Conservation (phyloP, 2,113 vertebrate species). For the Morone saxatilis region DNA sequence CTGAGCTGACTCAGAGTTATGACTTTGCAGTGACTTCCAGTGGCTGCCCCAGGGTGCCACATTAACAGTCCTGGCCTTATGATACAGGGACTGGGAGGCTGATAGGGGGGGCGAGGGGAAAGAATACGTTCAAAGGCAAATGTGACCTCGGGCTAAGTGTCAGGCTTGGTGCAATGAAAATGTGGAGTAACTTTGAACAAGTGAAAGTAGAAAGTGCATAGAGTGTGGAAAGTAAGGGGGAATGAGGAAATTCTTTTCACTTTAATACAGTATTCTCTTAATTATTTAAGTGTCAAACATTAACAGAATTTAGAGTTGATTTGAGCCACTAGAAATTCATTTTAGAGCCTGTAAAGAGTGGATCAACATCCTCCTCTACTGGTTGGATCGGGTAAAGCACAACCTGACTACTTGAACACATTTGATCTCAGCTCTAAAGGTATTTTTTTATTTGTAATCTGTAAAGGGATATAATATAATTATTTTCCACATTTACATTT, state of each 20-base stretch:
- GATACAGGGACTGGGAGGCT: constrained; percentile 34
- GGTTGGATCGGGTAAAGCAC: constrained; percentile 17
- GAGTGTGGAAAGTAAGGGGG: not conserved
- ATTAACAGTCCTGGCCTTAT: constrained; percentile 47
- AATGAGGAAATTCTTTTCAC: not conserved
- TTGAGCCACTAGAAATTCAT: not conserved
- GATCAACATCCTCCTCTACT: constrained; percentile 53
- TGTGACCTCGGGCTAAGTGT: constrained; percentile 50
- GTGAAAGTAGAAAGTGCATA: not conserved
- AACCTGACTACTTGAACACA: not conserved
- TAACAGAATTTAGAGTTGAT: not conserved
- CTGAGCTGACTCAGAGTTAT: constrained; percentile 53
- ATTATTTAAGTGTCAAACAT: not conserved
- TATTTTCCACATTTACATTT: constrained; percentile 15
- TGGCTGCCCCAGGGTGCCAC: constrained; percentile 33
- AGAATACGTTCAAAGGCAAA: constrained; percentile 50
- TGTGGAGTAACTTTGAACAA: constrained; percentile 7
- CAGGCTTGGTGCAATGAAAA: not conserved
- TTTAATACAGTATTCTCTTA: not conserved
- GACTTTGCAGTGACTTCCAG: constrained; percentile 68
- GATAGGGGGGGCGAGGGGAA: constrained; percentile 18
- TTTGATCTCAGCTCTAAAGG: not conserved
- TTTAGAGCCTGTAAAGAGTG: not conserved
- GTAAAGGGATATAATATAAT: not conserved
- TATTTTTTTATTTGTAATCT: not conserved